Evolutionary conservation across 2,888 invertebrate species (phyloP), one percentile per base, ranked within the genome.

Genomic region (Drosophila mettleri): DNA sequence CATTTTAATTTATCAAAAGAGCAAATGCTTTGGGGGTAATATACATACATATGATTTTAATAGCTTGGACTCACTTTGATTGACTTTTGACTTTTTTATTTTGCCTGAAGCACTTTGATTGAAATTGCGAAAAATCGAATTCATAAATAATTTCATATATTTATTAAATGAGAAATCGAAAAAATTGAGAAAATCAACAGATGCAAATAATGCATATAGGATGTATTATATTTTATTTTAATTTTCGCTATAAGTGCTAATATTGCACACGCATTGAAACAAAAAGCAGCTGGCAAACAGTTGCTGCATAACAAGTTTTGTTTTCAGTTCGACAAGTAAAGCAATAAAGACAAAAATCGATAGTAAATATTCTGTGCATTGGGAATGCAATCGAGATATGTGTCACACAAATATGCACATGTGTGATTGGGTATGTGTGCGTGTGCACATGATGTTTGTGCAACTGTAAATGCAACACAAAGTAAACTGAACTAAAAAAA

Each of bases 341-440:
- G 81, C 76, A 85, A 84, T 74, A 76, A 71, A 46, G 64, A 46
- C 63, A 78, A 78, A 85, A 84, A 87, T 87, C 86, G 86, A 87
- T 87, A 39, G 61, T 62, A 74, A 72, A 81, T 79, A 73, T 69
- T 73, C n/a, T 86, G 64, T 57, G 64, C 53, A 64, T 67, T 58
- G 62, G 41, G 27, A 55, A 62, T 55, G 65, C 48, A 24, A 63
- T 62, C 45, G 58, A 59, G 63, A 34, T 62, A 60, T 62, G 69
- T 38, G 61, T 33, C 48, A 73, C 48, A 66, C 22, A 46, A 45
- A 31, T 52, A 65, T 10, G 36, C 9, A 33, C 3, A 20, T 18
- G 7, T 16, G 16, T n/a, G 20, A 24, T 12, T 53, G 20, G 36
- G n/a, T 33, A 14, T 29, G 41, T 49, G 8, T 58, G 34, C 20